Evolutionary conservation across 2,113 vertebrate genomes (phyloP).

Genomic region (Axis porcinus): DNA sequence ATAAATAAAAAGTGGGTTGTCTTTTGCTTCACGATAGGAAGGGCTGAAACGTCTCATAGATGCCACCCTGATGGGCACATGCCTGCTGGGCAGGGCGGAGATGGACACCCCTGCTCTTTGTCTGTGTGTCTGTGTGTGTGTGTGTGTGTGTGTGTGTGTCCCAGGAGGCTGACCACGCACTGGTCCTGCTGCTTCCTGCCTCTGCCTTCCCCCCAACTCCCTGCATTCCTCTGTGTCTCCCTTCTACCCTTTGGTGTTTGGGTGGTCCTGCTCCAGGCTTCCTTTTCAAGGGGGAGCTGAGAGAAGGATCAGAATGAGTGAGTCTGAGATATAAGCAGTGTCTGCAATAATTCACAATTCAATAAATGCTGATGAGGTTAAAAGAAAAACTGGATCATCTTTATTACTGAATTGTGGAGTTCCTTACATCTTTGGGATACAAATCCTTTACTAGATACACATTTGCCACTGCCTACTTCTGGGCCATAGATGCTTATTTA

Average conservation of each 20-base stretch:
- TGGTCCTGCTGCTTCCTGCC: background rate
- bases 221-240: too few species aligned
- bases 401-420: background rate
- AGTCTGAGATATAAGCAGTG: background rate
- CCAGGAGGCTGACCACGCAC: background rate
- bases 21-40: constrained; percentile 54
- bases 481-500: background rate
- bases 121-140: background rate
- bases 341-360: background rate
- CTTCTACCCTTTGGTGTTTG: background rate
- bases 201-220: fast-evolving
- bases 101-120: background rate
- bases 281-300: background rate
- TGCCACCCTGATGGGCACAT: constrained; percentile 7
- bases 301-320: background rate
- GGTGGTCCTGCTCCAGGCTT: background rate
- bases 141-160: background rate
- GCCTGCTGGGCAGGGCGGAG: background rate
- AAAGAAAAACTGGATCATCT: background rate
- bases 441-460: background rate
- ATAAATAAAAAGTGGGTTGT: background rate
- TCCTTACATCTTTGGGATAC: background rate
- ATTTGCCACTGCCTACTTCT: background rate
- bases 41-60: constrained; percentile 39
- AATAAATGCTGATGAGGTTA: background rate